These are phyloP conservation scores for Porites rus DNA, from an alignment of 92 coral and sea anemone genomes.

Conservation along the genomic window DNA sequence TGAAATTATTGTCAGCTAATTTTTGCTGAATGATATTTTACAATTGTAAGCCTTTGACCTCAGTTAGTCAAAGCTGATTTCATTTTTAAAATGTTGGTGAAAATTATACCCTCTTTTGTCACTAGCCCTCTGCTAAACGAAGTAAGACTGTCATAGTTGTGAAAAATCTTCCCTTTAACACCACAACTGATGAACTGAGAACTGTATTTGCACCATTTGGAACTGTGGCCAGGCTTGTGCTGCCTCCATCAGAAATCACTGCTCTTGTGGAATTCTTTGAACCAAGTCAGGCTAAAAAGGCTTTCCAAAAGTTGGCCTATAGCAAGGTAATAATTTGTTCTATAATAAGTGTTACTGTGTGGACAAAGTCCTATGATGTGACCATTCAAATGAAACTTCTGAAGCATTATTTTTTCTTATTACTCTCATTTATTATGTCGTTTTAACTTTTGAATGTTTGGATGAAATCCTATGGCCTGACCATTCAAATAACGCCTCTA, in stretches of 20 bases:
- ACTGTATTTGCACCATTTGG: conserved; percentile 87
- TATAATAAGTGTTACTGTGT: too few relatives aligned
- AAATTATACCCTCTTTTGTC: not conserved
- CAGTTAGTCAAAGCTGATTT: too few relatives aligned
- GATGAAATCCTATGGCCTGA: too few relatives aligned
- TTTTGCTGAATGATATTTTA: too few relatives aligned
- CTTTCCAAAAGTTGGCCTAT: conserved; percentile 95
- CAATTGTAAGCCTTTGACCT: too few relatives aligned
- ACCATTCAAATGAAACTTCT: too few relatives aligned
- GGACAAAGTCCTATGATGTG: too few relatives aligned
- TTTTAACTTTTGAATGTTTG: too few relatives aligned
- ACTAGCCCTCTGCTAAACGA: conserved; percentile 86
- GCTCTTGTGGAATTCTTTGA: conserved; percentile 91
- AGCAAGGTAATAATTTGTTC: conserved; percentile 72
- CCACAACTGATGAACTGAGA: conserved; percentile 81
- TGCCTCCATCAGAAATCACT: conserved; percentile 95
- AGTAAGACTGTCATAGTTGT: conserved; percentile 94
- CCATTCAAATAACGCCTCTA: too few relatives aligned
- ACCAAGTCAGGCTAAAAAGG: conserved; percentile 89
- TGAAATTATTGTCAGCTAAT: too few relatives aligned
- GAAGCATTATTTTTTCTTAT: too few relatives aligned
- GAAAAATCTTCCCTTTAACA: conserved; percentile 93
- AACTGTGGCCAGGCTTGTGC: conserved; percentile 80
- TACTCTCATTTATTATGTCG: too few relatives aligned
- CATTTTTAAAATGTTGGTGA: not conserved